A percentile compares a stretch with the other conserved stretches of the same genome.
Evolutionary conservation across 2,888 invertebrate species (phyloP).

Genomic region (Stegana nigrithorax): DNA sequence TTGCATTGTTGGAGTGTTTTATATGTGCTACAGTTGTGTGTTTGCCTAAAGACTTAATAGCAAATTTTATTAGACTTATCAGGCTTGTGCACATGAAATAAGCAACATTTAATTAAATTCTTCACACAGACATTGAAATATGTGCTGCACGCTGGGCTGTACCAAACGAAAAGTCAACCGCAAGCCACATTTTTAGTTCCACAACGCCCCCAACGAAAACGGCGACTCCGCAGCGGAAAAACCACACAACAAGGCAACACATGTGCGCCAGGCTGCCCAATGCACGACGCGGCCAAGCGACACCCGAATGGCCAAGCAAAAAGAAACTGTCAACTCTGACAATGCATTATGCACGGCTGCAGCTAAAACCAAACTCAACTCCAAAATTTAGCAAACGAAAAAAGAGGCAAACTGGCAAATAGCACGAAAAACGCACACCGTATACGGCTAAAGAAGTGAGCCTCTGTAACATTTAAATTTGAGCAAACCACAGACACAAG

Average conservation of each 20-base stretch:
- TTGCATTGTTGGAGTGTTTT: too few relatives aligned
- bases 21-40: too few relatives aligned
- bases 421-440: background rate
- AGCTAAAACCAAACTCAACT: slow-evolving; percentile 1
- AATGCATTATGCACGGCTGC: slow-evolving; percentile 10
- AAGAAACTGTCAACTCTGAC: background rate
- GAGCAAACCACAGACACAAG: slow-evolving; percentile 45
- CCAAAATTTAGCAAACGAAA: slow-evolving; percentile 4
- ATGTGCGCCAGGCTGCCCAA: slow-evolving; percentile 19
- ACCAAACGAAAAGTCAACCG: slow-evolving; percentile 17
- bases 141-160: slow-evolving; percentile 17
- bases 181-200: slow-evolving; percentile 59
- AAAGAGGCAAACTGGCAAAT: background rate
- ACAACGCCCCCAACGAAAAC: too few relatives aligned
- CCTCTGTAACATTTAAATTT: slow-evolving; percentile 57
- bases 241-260: slow-evolving; percentile 36
- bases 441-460: slow-evolving; percentile 38
- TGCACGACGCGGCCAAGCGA: background rate
- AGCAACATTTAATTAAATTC: slow-evolving; percentile 43
- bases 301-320: background rate
- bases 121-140: slow-evolving; percentile 39
- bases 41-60: too few relatives aligned
- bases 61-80: too few relatives aligned
- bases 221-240: slow-evolving; percentile 4
- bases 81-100: too few relatives aligned